Percentiles rank a stretch among this genome's conserved stretches.
Conservation (phyloP, 2,113 vertebrate genomes). For the Muntiacus muntjak region DNA sequence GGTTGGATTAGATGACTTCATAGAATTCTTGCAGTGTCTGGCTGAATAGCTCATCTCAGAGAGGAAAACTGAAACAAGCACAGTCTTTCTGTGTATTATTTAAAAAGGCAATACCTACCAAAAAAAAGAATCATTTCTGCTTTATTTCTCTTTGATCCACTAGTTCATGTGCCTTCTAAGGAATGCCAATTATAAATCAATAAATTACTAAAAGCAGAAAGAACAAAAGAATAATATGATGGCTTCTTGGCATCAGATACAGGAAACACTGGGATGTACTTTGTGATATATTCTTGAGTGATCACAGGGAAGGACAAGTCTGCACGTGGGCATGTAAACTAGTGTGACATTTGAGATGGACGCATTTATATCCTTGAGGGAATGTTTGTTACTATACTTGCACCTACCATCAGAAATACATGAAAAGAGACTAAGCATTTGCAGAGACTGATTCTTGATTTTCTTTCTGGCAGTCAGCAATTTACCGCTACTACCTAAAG, state of each 20-base stretch:
- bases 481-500: slow-evolving; percentile 28
- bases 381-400: not conserved
- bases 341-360: not conserved
- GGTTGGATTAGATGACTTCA: not conserved
- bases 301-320: not conserved
- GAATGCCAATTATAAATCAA: not conserved
- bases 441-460: slow-evolving; percentile 30
- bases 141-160: not conserved
- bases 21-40: not conserved
- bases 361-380: not conserved
- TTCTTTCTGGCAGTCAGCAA: slow-evolving; percentile 30
- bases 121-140: not conserved
- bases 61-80: not conserved
- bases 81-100: not conserved
- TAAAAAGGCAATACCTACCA: not conserved
- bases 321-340: not conserved
- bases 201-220: not conserved
- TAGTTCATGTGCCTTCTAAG: not conserved
- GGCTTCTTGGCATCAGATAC: not conserved
- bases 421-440: slow-evolving; percentile 28
- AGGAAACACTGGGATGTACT: not conserved
- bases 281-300: not conserved
- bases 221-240: not conserved
- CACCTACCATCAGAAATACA: not conserved
- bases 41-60: not conserved